Evolutionary conservation across 2,888 invertebrate species (phyloP).

Genomic region (Tinea semifulvella): DNA sequence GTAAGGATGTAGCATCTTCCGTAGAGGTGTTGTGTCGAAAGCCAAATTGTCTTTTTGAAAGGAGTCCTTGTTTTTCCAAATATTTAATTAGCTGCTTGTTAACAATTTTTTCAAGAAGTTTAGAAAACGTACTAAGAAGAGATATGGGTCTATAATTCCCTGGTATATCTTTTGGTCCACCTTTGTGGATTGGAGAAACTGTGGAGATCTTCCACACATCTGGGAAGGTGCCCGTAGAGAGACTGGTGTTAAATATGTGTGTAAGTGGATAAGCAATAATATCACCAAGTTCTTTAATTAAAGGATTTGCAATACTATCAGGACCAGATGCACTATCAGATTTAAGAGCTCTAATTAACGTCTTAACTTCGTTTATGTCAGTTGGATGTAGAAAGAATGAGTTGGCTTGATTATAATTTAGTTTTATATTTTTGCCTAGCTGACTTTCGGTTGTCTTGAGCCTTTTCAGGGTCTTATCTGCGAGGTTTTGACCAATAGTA

Average conservation of each 20-base stretch:
- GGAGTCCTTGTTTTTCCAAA: constrained; percentile 12
- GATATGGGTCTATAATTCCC: constrained; percentile 19
- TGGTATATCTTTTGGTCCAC: constrained; percentile 13
- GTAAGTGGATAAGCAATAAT: constrained; percentile 15
- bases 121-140: constrained; percentile 6
- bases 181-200: constrained; percentile 17
- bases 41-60: constrained; percentile 16
- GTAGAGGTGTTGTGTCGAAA: constrained; percentile 16
- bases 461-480: too few species aligned
- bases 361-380: constrained; percentile 14
- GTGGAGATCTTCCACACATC: constrained; percentile 18
- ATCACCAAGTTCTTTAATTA: constrained; percentile 17
- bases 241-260: constrained; percentile 18
- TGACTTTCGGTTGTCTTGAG: background rate
- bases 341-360: constrained; percentile 15
- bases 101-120: too few species aligned
- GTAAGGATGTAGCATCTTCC: too few species aligned
- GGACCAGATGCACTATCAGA: constrained; percentile 17
- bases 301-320: constrained; percentile 14
- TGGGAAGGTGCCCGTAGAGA: constrained; percentile 18
- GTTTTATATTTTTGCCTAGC: background rate
- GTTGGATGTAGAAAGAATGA: constrained; percentile 19
- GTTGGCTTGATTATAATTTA: background rate
- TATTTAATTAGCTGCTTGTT: constrained; percentile 12
- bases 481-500: too few species aligned